These are phyloP conservation scores for Neoaliturus tenellus DNA, from an alignment of 2,888 invertebrate genomes.

Conservation along the genomic window DNA sequence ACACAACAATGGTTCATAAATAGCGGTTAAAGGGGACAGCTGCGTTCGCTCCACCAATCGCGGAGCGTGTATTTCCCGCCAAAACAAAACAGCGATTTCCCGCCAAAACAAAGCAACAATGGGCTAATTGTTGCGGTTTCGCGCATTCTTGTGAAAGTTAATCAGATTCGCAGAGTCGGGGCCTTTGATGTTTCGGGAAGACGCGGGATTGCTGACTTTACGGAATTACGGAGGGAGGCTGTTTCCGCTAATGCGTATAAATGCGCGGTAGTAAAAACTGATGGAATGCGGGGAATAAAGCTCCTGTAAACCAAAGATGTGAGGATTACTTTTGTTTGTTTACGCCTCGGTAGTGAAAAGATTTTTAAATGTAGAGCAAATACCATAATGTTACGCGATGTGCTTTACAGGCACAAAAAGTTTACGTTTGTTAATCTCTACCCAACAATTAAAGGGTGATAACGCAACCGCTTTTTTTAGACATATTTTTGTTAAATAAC, in stretches of 20 bases:
- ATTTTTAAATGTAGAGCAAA: too few relatives aligned
- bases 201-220: not conserved
- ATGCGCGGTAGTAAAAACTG: not conserved
- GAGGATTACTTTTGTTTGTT: too few relatives aligned
- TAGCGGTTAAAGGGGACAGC: conserved; percentile 43
- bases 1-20: conserved; percentile 54
- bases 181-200: not conserved
- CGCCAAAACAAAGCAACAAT: conserved; percentile 38
- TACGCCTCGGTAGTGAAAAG: too few relatives aligned
- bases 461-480: too few relatives aligned
- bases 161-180: not conserved
- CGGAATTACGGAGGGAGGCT: too few relatives aligned
- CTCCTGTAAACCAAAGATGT: too few relatives aligned
- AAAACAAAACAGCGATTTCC: too few relatives aligned
- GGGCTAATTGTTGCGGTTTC: not conserved
- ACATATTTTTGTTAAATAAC: too few relatives aligned
- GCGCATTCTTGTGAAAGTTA: conserved; percentile 3
- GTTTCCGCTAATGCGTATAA: not conserved
- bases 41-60: conserved; percentile 2
- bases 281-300: not conserved
- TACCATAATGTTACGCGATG: too few relatives aligned
- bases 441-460: too few relatives aligned
- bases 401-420: too few relatives aligned
- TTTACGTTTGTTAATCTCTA: too few relatives aligned
- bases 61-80: not conserved